These are phyloP conservation scores for Cyprinus carpio DNA, from an alignment of 2,113 vertebrate genomes.

Conservation along the genomic window DNA sequence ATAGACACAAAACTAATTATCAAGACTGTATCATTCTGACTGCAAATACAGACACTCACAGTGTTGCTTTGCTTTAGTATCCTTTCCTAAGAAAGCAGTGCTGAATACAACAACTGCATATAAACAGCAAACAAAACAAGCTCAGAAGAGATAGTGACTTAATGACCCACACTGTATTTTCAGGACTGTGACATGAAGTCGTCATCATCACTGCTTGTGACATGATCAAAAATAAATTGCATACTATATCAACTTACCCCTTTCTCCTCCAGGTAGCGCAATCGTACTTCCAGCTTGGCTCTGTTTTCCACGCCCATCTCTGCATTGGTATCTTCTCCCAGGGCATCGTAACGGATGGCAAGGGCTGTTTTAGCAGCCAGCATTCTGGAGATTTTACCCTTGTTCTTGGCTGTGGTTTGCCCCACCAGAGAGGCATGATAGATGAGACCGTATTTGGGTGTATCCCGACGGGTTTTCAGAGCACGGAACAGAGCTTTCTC, in stretches of 20 bases:
- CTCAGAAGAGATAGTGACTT: too few species aligned
- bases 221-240: too few species aligned
- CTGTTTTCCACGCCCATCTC: conserved; percentile 93
- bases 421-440: conserved; percentile 97
- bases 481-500: conserved; percentile 97
- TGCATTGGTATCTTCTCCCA: conserved; percentile 90
- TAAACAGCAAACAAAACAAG: too few species aligned
- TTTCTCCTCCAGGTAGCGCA: conserved; percentile 89
- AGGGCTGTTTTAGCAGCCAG: conserved; percentile 92
- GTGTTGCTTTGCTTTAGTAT: too few species aligned
- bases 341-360: conserved; percentile 93
- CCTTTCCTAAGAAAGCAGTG: too few species aligned
- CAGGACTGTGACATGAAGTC: too few species aligned
- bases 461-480: conserved; percentile 91
- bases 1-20: not conserved
- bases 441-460: conserved; percentile 97
- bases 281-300: conserved; percentile 88
- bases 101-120: too few species aligned
- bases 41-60: too few species aligned
- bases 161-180: too few species aligned
- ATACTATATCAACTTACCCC: conserved; percentile 77
- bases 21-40: too few species aligned
- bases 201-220: too few species aligned
- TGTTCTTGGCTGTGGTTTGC: conserved; percentile 92
- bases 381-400: conserved; percentile 98